Evolutionary conservation across 2,888 invertebrate genomes (phyloP).

Genomic region (Notodonta dromedarius): DNA sequence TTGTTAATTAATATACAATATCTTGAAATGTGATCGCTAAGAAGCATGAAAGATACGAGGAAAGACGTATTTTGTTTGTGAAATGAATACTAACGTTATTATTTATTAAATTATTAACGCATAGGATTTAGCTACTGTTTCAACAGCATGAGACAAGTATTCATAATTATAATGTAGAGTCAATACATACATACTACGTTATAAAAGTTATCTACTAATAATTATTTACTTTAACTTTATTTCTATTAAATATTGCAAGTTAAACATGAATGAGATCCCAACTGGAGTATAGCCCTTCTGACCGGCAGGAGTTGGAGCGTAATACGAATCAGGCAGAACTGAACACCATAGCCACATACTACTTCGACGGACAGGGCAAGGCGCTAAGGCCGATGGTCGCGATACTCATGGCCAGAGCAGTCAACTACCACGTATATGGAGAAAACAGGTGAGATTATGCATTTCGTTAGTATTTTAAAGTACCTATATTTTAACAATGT

Average conservation of each 20-base stretch:
- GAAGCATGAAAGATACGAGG: slow-evolving; percentile 26
- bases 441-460: slow-evolving; percentile 88
- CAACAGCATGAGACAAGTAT: too few species aligned
- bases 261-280: slow-evolving; percentile 47
- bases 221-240: neutral
- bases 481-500: neutral
- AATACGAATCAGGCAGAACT: slow-evolving; percentile 94
- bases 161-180: too few species aligned
- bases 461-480: neutral
- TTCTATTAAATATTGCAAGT: slow-evolving; percentile 13
- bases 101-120: neutral
- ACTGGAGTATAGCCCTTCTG: slow-evolving; percentile 64
- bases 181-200: too few species aligned
- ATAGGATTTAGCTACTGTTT: too few species aligned
- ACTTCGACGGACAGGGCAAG: slow-evolving; percentile 99
- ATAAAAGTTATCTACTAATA: too few species aligned
- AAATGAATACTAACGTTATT: neutral
- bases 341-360: slow-evolving; percentile 96
- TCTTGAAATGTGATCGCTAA: slow-evolving; percentile 31
- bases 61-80: slow-evolving; percentile 22
- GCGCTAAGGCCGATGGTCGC: slow-evolving; percentile 97
- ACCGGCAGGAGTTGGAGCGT: slow-evolving; percentile 87
- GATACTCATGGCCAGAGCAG: slow-evolving; percentile 96
- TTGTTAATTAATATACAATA: slow-evolving; percentile 23
- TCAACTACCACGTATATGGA: slow-evolving; percentile 95